Conservation (phyloP, 2,113 vertebrate genomes). For the Salvelinus namaycush region DNA sequence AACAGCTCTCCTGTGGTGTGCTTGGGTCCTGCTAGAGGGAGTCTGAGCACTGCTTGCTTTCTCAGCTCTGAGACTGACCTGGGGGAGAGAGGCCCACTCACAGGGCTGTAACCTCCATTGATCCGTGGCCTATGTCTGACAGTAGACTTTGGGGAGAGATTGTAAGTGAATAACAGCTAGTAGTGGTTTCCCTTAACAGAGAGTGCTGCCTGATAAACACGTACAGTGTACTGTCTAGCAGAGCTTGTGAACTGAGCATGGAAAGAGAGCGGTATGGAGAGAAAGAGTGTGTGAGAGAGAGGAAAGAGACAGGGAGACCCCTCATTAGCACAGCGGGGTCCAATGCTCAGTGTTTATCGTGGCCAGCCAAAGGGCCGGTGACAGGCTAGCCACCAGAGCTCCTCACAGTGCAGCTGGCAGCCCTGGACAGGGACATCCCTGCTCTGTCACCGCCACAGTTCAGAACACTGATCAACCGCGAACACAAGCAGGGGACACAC, state of each 20-base stretch:
- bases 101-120: constrained; percentile 60
- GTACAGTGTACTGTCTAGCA: too few species aligned
- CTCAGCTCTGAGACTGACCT: constrained; percentile 23
- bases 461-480: too few species aligned
- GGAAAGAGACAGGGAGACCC: constrained; percentile 20
- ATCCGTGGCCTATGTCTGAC: constrained; percentile 59
- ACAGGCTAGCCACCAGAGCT: constrained; percentile 12
- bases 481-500: too few species aligned
- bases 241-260: not conserved
- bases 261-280: not conserved
- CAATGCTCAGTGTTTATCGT: not conserved
- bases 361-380: constrained; percentile 40
- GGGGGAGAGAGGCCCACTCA: constrained; percentile 33
- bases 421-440: constrained; percentile 48
- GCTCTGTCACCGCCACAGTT: not conserved
- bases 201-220: not conserved
- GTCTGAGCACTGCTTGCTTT: not conserved
- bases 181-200: constrained; percentile 18
- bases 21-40: not conserved
- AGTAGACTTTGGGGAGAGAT: constrained; percentile 48
- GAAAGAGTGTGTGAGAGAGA: not conserved
- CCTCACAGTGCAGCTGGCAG: constrained; percentile 27
- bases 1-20: not conserved
- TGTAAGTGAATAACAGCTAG: constrained; percentile 54
- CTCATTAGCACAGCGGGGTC: constrained; percentile 51